Evolutionary conservation across 2,113 vertebrate genomes (phyloP).

Genomic region (Anguilla japonica): DNA sequence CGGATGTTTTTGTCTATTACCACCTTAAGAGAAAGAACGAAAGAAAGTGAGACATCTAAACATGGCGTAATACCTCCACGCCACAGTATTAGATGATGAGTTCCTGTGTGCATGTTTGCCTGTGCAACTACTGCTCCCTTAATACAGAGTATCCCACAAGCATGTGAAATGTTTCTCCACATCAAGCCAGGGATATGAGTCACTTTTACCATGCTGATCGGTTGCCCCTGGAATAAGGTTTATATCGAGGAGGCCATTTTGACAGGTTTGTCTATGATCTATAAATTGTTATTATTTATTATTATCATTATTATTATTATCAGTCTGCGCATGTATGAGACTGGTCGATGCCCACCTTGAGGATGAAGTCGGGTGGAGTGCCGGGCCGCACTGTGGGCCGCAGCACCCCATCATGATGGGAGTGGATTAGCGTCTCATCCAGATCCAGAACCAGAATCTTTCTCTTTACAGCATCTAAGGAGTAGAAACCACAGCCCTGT

Average conservation of each 20-base stretch:
- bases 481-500: not conserved
- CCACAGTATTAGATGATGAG: not conserved
- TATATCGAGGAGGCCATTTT: not conserved
- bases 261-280: not conserved
- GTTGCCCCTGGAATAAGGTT: not conserved
- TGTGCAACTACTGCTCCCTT: not conserved
- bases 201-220: not conserved
- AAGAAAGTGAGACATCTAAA: not conserved
- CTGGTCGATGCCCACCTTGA: slow-evolving; percentile 73
- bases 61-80: not conserved
- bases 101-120: not conserved
- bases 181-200: not conserved
- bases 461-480: slow-evolving; percentile 81
- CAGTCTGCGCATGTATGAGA: not conserved
- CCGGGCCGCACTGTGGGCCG: slow-evolving; percentile 86
- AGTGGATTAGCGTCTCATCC: slow-evolving; percentile 89
- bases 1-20: slow-evolving; percentile 92
- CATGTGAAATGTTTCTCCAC: not conserved
- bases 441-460: slow-evolving; percentile 89
- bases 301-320: too few species aligned
- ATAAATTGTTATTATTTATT: not conserved
- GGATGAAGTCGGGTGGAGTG: slow-evolving; percentile 88
- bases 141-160: not conserved
- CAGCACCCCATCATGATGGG: slow-evolving; percentile 87
- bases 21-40: slow-evolving; percentile 65